A percentile compares a stretch with the other conserved stretches of the same genome.
Evolutionary conservation across 2,888 invertebrate species (phyloP).

Genomic region (Leptinotarsa juncta): DNA sequence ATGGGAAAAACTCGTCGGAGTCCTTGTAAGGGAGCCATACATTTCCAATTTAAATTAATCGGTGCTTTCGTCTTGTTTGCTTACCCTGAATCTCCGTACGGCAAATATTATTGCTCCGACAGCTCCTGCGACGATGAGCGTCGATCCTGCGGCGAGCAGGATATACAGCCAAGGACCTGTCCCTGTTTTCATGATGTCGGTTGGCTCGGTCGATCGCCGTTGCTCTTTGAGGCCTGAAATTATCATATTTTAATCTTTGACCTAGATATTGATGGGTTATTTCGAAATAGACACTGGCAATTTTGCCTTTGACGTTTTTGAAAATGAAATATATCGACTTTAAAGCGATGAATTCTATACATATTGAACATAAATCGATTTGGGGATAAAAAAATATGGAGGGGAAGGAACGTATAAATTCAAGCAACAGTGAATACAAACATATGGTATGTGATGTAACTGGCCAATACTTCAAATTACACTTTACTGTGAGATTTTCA

Average conservation of each 20-base stretch:
- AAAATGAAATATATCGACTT: neutral
- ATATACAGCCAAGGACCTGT: conserved; percentile 63
- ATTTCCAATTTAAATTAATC: conserved; percentile 30
- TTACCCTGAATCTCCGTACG: conserved; percentile 61
- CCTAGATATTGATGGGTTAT: neutral
- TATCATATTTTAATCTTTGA: neutral
- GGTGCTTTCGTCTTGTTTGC: conserved; percentile 15
- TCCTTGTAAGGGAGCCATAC: conserved; percentile 8
- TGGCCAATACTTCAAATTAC: too few relatives aligned
- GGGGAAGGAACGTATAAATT: too few relatives aligned
- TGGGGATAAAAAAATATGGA: too few relatives aligned
- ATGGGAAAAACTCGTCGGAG: conserved; percentile 6
- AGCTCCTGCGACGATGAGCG: conserved; percentile 63
- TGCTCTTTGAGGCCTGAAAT: conserved; percentile 64
- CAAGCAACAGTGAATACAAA: too few relatives aligned
- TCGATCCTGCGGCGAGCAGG: conserved; percentile 62
- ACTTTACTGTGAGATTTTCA: too few relatives aligned
- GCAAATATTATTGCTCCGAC: conserved; percentile 62
- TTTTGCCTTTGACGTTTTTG: neutral
- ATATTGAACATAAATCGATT: too few relatives aligned
- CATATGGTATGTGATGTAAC: too few relatives aligned
- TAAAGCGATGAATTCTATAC: too few relatives aligned
- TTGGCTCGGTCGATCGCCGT: conserved; percentile 63
- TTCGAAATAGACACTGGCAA: neutral
- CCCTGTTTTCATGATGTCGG: conserved; percentile 48